phyloP scores from a whole-genome alignment of 2,888 invertebrate species.

The Drosophila pseudotalamancana region DNA sequence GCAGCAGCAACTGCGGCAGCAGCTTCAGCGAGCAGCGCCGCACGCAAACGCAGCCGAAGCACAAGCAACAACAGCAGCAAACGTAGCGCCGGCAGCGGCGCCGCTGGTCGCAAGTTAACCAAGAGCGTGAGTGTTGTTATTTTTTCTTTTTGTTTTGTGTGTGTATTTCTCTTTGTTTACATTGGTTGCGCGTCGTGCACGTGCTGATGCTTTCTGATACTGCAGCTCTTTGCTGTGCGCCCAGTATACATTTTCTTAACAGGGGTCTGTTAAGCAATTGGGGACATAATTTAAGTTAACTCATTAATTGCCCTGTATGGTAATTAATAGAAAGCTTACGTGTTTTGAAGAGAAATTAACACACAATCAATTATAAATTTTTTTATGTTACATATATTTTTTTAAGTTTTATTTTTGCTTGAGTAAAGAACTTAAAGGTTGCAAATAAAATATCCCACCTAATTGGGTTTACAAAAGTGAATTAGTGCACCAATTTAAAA shows the following conservation, averaged over 20 bases:
- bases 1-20: conserved; percentile 55
- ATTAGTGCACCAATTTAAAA: no score
- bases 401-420: no score
- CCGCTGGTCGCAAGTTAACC: conserved; percentile 68
- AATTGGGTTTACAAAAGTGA: no score
- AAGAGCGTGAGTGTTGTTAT: conserved; percentile 72
- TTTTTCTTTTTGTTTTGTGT: conserved; percentile 32
- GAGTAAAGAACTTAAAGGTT: no score
- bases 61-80: conserved; percentile 65
- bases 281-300: conserved; percentile 29
- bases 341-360: conserved; percentile 27
- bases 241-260: conserved; percentile 57
- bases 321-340: conserved; percentile 26
- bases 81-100: conserved; percentile 60
- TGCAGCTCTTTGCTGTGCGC: conserved; percentile 52
- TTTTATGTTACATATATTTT: background rate
- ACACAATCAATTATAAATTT: conserved; percentile 8
- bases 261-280: conserved; percentile 46
- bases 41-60: conserved; percentile 73
- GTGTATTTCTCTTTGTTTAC: conserved; percentile 63
- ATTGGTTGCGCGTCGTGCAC: conserved; percentile 56
- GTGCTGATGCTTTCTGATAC: conserved; percentile 49
- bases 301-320: conserved; percentile 23
- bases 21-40: conserved; percentile 52
- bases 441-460: background rate